Evolutionary conservation across 2,113 vertebrate genomes (phyloP).

Genomic region (Toxotes chatareus): DNA sequence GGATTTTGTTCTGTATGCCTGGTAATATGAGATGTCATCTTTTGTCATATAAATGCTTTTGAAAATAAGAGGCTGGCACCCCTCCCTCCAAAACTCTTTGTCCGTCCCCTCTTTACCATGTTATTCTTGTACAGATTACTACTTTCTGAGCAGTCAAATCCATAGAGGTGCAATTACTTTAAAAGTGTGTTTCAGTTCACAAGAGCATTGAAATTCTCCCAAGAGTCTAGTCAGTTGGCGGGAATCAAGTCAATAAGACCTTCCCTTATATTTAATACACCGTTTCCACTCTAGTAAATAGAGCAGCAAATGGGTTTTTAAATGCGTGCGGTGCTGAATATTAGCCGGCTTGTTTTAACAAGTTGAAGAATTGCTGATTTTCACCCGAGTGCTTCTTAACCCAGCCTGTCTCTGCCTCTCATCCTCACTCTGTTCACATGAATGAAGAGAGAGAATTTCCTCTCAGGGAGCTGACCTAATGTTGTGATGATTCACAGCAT

Average conservation of each 20-base stretch:
- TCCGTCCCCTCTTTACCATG: background rate
- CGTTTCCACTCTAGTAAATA: conserved; percentile 2
- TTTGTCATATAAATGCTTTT: conserved; percentile 31
- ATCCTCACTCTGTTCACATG: conserved; percentile 34
- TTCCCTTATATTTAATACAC: conserved; percentile 8
- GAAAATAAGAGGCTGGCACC: conserved; percentile 8
- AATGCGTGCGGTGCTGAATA: conserved; percentile 20
- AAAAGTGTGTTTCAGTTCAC: conserved; percentile 54
- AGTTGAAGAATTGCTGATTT: conserved; percentile 31
- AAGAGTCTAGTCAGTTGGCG: conserved; percentile 15
- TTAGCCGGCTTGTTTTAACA: conserved; percentile 45
- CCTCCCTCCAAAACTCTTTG: conserved; percentile 9
- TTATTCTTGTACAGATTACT: conserved; percentile 20
- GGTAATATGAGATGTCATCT: conserved; percentile 34
- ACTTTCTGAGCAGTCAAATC: conserved; percentile 26
- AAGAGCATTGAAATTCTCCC: conserved; percentile 34
- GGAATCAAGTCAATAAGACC: conserved; percentile 29
- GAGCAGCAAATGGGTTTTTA: conserved; percentile 29
- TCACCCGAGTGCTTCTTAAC: conserved; percentile 37
- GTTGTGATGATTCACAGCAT: conserved; percentile 32
- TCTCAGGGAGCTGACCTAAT: conserved; percentile 46
- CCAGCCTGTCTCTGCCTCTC: conserved; percentile 6
- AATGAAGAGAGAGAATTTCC: conserved; percentile 51
- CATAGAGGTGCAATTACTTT: conserved; percentile 43
- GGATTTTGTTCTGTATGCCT: background rate